Percentiles rank a stretch among this genome's conserved stretches.
These are phyloP conservation scores for Gila robusta DNA, from an alignment of 2,797 vertebrate species.

Conservation along the genomic window DNA sequence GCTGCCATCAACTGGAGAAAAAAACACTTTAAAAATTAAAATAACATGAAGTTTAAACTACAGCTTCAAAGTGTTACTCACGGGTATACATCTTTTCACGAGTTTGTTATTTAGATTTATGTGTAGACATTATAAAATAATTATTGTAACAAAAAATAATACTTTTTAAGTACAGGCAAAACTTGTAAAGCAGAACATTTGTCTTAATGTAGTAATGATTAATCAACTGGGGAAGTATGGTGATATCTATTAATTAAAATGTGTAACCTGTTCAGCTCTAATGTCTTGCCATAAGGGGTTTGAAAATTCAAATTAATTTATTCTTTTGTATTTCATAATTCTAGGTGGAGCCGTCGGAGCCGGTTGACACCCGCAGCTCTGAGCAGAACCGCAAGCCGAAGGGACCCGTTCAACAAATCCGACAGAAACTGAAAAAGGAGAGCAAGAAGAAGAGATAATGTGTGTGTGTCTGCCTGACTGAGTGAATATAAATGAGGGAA, in stretches of 20 bases:
- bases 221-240: background rate
- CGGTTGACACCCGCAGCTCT: conserved; percentile 67
- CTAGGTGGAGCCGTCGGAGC: conserved; percentile 75
- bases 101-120: no score
- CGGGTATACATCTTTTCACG: no score
- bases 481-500: background rate
- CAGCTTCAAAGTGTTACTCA: no score
- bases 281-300: background rate
- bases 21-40: no score
- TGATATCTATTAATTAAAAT: background rate
- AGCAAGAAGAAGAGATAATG: conserved; percentile 85
- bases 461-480: background rate
- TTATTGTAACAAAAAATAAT: no score
- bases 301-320: background rate
- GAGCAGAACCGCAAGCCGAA: conserved; percentile 80
- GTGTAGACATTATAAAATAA: no score
- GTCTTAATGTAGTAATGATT: background rate
- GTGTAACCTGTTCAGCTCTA: background rate
- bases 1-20: no score
- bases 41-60: no score
- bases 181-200: background rate
- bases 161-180: background rate
- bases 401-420: conserved; percentile 71
- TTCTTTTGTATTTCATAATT: background rate
- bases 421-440: conserved; percentile 85